phyloP scores from a whole-genome alignment of 1,140 invertebrate species.

The Hycleus cichorii region DNA sequence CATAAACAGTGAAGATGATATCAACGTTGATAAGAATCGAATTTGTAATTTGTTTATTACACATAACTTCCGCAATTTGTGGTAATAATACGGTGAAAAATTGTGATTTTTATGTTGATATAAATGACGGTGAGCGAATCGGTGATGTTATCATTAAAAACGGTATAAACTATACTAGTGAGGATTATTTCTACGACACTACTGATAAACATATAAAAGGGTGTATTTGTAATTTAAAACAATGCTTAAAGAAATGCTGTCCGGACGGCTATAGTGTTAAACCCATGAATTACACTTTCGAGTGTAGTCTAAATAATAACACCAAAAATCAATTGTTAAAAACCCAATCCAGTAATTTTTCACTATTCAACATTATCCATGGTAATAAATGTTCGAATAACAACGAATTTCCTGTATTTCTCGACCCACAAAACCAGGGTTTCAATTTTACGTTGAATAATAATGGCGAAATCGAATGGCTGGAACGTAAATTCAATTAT shows the following conservation, averaged over 20 bases:
- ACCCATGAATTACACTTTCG: background rate
- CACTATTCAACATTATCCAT: background rate
- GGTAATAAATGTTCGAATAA: background rate
- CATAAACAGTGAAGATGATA: no score
- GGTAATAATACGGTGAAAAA: background rate
- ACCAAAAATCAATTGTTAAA: background rate
- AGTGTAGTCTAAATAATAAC: background rate
- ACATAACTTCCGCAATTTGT: background rate
- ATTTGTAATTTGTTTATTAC: background rate
- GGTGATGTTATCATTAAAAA: background rate
- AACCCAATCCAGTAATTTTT: background rate
- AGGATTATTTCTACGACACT: background rate
- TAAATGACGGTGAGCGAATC: background rate
- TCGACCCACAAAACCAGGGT: background rate
- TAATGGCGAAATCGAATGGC: background rate
- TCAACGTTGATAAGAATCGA: no score
- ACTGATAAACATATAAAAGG: background rate
- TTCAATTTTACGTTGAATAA: background rate
- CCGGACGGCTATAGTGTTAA: background rate
- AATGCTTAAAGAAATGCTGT: slow-evolving; percentile 8
- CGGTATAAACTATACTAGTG: background rate
- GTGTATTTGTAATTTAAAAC: background rate
- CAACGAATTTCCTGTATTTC: background rate
- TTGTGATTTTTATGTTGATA: background rate
- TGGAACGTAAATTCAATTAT: background rate